Evolutionary conservation across 2,888 invertebrate species (phyloP).

Genomic region (Drosophila atroscutellata): DNA sequence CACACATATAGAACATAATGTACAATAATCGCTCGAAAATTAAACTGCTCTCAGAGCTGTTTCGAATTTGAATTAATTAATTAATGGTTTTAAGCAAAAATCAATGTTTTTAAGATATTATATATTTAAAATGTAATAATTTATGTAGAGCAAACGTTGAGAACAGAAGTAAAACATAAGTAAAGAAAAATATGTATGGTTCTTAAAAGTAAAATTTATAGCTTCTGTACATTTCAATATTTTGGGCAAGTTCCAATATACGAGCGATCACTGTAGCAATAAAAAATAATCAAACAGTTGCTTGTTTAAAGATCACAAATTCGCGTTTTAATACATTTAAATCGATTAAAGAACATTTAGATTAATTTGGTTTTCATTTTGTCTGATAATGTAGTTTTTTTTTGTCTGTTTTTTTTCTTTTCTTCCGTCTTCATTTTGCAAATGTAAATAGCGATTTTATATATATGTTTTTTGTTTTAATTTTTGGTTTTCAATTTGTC

Average conservation of each 20-base stretch:
- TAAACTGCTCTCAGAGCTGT: neutral
- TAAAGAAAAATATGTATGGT: neutral
- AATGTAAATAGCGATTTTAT: slow-evolving; percentile 61
- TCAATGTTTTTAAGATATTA: neutral
- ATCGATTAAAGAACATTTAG: slow-evolving; percentile 80
- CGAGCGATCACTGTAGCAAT: slow-evolving; percentile 7
- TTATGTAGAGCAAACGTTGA: neutral
- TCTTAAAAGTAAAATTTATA: slow-evolving; percentile 4
- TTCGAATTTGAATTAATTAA: neutral
- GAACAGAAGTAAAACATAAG: neutral
- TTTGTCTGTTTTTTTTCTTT: slow-evolving; percentile 3
- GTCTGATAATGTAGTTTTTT: slow-evolving; percentile 37
- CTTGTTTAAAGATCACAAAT: slow-evolving; percentile 77
- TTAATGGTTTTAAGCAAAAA: neutral
- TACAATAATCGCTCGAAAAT: slow-evolving; percentile 14
- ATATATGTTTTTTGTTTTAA: neutral
- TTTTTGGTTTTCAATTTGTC: slow-evolving; percentile 4
- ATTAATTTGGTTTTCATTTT: slow-evolving; percentile 67
- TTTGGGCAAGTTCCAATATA: neutral
- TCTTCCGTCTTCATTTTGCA: slow-evolving; percentile 20
- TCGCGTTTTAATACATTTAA: slow-evolving; percentile 81
- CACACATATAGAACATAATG: slow-evolving; percentile 86
- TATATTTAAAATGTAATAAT: slow-evolving; percentile 7
- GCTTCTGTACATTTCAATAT: slow-evolving; percentile 8
- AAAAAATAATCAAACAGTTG: slow-evolving; percentile 21